Base-by-base conservation (phyloP, 2,888 invertebrate species). In the Eudemis profundana region DNA sequence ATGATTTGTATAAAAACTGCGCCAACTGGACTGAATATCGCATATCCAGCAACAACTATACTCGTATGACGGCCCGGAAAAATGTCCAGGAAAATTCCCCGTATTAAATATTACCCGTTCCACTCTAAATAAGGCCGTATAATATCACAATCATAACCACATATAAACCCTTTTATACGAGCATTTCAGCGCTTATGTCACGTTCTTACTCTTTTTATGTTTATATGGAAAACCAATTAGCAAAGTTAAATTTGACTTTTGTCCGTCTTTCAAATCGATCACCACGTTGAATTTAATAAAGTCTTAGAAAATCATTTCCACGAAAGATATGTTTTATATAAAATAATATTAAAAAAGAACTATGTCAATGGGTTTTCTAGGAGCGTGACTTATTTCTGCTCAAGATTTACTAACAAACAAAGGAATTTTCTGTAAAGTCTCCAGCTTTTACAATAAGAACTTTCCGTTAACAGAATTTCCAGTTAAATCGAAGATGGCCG, bases 1-100 rank as follows among this genome's bases (percentile, higher is more conserved):
- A 42, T 21, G 8, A 57, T 64, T 12, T 3, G 19, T 14, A 59
- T 23, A 59, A 65, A 63, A 65, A 64, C 29, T 27, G 40, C 12
- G 38, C 38, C 46, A 38, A 53, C 46, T 53, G 46, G 47, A 60
- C 46, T 51, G 59, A 57, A 65, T 64, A 51, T 47, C 51, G 46
- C 17, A 63, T 63, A 64, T 57, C 44, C 57, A 46, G 56, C 21
- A 50, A 50, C 51, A 64, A 59, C 51, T 65, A 53, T 53, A 40
- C 53, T 53, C n/a, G n/a, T n/a, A n/a, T n/a, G 53, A 15, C n/a
- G 33, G 44, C 42, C 53, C 44, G 8, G 42, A 42, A 44, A 57
- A 49, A 15, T 10, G 36, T 36, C 57, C 3, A n/a, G 17, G 17
- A 56, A 56, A 50, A 33, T 57, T 23, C 42, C 33, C 23, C 14